These are phyloP conservation scores for Aurelia aurita DNA, from an alignment of 30 jellyfish, hydroid and myxozoan species.

Conservation along the genomic window DNA sequence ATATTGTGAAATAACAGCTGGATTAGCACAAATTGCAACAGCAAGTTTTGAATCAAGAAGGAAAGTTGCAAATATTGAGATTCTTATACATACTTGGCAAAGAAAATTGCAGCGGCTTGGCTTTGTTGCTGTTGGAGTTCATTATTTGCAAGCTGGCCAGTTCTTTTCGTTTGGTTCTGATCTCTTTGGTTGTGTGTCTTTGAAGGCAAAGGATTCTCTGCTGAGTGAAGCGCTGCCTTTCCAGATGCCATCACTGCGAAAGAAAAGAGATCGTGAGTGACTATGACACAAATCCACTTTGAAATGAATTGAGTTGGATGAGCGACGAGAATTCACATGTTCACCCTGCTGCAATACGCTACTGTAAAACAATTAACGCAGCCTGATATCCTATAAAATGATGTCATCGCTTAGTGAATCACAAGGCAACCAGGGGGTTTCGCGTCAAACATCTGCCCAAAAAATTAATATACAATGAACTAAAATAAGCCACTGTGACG, in stretches of 20 bases:
- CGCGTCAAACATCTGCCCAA: not conserved
- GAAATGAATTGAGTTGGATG: conserved; percentile 1
- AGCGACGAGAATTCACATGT: conserved; percentile 11
- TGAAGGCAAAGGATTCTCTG: not conserved
- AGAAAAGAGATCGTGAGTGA: conserved; percentile 3
- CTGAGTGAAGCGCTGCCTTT: not conserved
- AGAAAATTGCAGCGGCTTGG: conserved; percentile 90
- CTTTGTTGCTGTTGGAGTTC: conserved; percentile 58
- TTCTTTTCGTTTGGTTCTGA: conserved; percentile 10
- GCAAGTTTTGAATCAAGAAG: too few species aligned
- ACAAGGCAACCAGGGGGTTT: conserved; percentile 26
- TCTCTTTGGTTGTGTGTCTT: not conserved
- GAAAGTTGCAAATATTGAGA: not conserved
- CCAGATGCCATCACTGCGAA: conserved; percentile 49
- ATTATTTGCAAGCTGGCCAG: not conserved
- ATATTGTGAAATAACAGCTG: too few species aligned
- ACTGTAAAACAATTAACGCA: conserved; percentile 18
- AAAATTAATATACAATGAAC: too few species aligned
- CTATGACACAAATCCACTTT: not conserved
- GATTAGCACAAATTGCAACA: too few species aligned
- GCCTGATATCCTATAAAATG: conserved; percentile 2
- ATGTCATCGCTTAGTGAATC: conserved; percentile 19
- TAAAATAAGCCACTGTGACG: too few species aligned
- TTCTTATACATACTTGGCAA: conserved; percentile 79
- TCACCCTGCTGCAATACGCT: conserved; percentile 23